Conservation (phyloP, 1,140 invertebrate genomes). For the Drosophila sproati region DNA sequence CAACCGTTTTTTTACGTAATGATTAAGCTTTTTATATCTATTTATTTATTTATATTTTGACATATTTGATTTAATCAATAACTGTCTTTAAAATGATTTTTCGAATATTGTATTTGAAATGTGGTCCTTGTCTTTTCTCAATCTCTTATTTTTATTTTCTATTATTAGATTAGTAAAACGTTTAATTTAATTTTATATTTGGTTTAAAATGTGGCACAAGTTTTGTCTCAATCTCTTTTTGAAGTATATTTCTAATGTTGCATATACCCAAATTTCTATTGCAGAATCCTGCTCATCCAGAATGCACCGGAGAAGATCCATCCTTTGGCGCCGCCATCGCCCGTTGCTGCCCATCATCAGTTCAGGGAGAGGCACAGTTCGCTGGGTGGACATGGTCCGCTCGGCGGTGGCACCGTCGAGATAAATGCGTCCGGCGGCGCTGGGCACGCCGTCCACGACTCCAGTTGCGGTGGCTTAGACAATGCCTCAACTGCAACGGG, state of each 20-base stretch:
- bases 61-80: too few relatives aligned
- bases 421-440: constrained; percentile 54
- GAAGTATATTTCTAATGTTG: background rate
- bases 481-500: constrained; percentile 33
- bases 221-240: background rate
- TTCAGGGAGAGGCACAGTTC: constrained; percentile 54
- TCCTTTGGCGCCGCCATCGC: constrained; percentile 86
- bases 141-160: too few relatives aligned
- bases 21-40: too few relatives aligned
- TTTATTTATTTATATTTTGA: too few relatives aligned
- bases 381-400: constrained; percentile 36
- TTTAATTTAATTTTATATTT: too few relatives aligned
- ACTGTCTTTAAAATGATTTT: too few relatives aligned
- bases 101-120: too few relatives aligned
- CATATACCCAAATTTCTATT: background rate
- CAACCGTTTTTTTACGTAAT: too few relatives aligned
- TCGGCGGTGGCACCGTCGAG: constrained; percentile 60
- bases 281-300: constrained; percentile 94
- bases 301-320: constrained; percentile 92
- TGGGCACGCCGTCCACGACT: constrained; percentile 40
- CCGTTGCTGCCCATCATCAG: constrained; percentile 64
- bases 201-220: too few relatives aligned
- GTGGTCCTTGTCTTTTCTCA: too few relatives aligned
- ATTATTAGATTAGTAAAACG: too few relatives aligned
- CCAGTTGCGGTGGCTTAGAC: constrained; percentile 52